phyloP scores from a whole-genome alignment of 2,797 vertebrate genomes.

The Gambusia yucatana region DNA sequence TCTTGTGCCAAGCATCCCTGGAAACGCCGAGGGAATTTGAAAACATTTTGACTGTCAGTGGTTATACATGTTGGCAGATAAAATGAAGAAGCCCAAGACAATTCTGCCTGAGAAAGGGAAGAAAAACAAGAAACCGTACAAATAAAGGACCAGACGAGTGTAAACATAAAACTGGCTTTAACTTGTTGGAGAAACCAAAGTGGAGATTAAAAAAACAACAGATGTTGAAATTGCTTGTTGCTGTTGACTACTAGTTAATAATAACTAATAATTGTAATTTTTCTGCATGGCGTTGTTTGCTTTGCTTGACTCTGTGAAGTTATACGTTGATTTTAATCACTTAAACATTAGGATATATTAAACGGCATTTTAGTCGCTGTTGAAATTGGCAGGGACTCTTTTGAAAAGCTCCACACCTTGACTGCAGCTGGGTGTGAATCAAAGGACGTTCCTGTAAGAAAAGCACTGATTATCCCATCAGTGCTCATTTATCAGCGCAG shows the following conservation, averaged over 20 bases:
- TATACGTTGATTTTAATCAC: not conserved
- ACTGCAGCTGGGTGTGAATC: not conserved
- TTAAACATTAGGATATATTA: not conserved
- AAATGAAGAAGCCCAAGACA: not conserved
- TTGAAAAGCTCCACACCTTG: not conserved
- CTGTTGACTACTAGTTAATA: not conserved
- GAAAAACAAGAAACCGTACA: not conserved
- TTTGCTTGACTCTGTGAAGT: not conserved
- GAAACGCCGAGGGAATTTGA: not conserved
- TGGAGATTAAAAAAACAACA: not conserved
- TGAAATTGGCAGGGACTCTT: not conserved
- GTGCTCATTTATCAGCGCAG: conserved; percentile 18
- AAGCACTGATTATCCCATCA: conserved; percentile 20
- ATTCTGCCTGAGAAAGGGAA: not conserved
- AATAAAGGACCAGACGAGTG: not conserved
- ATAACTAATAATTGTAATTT: not conserved
- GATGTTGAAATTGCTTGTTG: not conserved
- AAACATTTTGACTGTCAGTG: not conserved
- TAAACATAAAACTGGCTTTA: not conserved
- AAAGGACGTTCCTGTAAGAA: not conserved
- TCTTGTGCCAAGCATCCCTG: not conserved
- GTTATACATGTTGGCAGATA: not conserved
- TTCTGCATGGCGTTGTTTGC: not conserved
- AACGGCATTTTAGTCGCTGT: not conserved
- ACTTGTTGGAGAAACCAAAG: conserved; percentile 1